Conservation (phyloP, 37 sponge, comb jelly and placozoan genomes). For the Spongia lamella region DNA sequence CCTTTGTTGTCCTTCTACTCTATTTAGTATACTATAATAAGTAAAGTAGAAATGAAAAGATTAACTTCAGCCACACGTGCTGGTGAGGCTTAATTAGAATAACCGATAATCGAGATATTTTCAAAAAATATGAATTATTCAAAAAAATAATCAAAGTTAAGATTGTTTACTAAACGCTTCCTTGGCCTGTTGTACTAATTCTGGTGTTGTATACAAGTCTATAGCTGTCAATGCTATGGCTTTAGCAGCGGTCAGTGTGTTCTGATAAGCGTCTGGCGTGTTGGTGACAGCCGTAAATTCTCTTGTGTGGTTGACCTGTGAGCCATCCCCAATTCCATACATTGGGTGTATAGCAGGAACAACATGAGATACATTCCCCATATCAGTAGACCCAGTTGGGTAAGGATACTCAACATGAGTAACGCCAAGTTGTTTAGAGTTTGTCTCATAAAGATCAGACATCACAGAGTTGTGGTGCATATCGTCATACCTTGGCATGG, state of each 20-base stretch:
- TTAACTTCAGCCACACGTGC: too few species aligned
- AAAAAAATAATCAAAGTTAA: too few species aligned
- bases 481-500: constrained; percentile 32
- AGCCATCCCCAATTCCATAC: constrained; percentile 58
- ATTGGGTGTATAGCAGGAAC: constrained; percentile 85
- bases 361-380: constrained; percentile 86
- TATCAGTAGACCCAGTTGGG: constrained; percentile 81
- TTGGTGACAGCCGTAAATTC: constrained; percentile 64
- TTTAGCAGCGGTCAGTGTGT: constrained; percentile 65
- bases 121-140: too few species aligned
- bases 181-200: too few species aligned
- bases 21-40: too few species aligned
- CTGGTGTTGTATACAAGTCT: constrained; percentile 54
- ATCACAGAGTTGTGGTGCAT: constrained; percentile 50
- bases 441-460: constrained; percentile 32
- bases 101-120: too few species aligned
- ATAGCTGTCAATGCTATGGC: constrained; percentile 77
- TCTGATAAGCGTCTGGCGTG: constrained; percentile 52
- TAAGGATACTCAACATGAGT: not conserved
- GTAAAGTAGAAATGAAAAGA: too few species aligned
- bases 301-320: constrained; percentile 68
- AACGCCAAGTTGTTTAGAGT: constrained; percentile 28
- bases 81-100: too few species aligned
- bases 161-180: too few species aligned
- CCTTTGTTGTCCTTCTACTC: not conserved